Evolutionary conservation across 2,888 invertebrate genomes (phyloP).

Genomic region (Melitaea athalia): DNA sequence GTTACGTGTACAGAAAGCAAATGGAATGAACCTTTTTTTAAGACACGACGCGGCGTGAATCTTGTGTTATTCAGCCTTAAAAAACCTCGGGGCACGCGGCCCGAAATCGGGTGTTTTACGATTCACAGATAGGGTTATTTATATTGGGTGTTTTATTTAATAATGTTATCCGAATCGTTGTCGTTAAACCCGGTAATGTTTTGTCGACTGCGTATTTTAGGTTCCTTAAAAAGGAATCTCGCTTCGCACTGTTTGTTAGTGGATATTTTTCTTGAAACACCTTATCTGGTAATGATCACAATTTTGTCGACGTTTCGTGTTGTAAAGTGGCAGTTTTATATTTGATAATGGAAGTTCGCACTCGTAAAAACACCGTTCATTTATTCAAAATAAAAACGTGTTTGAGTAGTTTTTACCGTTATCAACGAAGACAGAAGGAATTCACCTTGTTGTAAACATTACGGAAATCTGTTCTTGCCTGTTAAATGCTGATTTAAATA

Average conservation of each 20-base stretch:
- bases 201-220: constrained; percentile 57
- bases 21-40: constrained; percentile 40
- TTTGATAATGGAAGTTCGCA: constrained; percentile 26
- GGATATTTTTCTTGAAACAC: constrained; percentile 24
- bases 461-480: constrained; percentile 16
- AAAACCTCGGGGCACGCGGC: constrained; percentile 31
- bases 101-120: constrained; percentile 66
- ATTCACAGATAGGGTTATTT: constrained; percentile 65
- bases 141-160: constrained; percentile 66
- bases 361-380: not conserved
- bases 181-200: constrained; percentile 64
- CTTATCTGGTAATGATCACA: constrained; percentile 31
- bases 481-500: constrained; percentile 17
- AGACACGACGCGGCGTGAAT: constrained; percentile 43
- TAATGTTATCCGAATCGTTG: constrained; percentile 66
- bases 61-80: constrained; percentile 44
- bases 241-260: constrained; percentile 21
- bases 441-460: constrained; percentile 19
- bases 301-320: constrained; percentile 23
- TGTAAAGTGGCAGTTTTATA: constrained; percentile 25
- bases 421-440: constrained; percentile 14
- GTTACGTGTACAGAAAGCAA: constrained; percentile 42
- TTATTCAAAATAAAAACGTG: constrained; percentile 11
- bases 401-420: constrained; percentile 16
- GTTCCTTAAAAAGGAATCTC: constrained; percentile 31